Evolutionary conservation across 2,113 vertebrate species (phyloP), one percentile per base, ranked within the genome.

Genomic region (Bubo bubo): DNA sequence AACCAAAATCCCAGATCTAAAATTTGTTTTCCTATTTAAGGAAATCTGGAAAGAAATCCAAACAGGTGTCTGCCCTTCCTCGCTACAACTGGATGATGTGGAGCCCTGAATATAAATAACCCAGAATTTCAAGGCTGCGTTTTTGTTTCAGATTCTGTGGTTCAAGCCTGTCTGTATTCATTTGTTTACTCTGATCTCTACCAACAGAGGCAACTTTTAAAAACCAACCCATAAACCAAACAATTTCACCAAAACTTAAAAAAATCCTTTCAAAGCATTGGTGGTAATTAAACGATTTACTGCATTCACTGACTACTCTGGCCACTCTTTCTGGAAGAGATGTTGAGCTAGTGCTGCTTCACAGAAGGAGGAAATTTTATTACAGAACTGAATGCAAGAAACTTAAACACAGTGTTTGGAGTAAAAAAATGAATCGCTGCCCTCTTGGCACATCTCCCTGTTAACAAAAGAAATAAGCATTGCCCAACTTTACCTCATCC

Each of bases 41-140:
- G 63, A 86, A 94, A 91, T 41, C 59, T 88, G 82, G 71, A 93
- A 96, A 86, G 70, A 95, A 94, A 89, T 87, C 64, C 64, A 72
- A 95, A 55, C 88, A 96, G 88, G 82, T 97, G 95, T 86, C 73
- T 95, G 76, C 16, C 45, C 18, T 81, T 26, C 55, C 73, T 85
- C 0, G 0, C 62, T 73, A 87, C 2, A 4, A 71, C 3, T 32
- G 59, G 56, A 37, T 79, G 45, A 91, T 30, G 32, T n/a, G 45
- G 28, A 89, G 37, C 5, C 62, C 68, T 91, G 56, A 79, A 73
- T 47, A 71, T 56, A 91, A 94, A 85, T 53, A 85, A 49, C 24
- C 14, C 60, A 90, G 76, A 93, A 7, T 85, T 94, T 79, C 35
- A 91, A 72, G 66, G 37, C 26, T 77, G n/a, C 4, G 1, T 64